phyloP scores from a whole-genome alignment of 2,888 invertebrate species.

The Torymus tubicola region DNA sequence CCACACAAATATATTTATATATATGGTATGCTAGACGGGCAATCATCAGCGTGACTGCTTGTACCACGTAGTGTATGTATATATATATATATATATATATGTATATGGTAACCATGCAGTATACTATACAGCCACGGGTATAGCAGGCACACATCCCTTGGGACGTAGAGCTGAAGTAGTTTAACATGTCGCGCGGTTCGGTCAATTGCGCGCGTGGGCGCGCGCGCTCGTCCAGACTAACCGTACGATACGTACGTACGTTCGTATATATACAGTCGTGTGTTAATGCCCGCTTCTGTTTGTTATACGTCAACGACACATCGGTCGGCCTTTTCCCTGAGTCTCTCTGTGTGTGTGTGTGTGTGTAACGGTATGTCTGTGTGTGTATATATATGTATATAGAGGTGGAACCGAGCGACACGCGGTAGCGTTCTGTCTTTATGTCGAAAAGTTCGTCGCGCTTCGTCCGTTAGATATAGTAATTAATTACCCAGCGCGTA shows the following conservation, averaged over 20 bases:
- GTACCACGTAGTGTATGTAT: neutral
- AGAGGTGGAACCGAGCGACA: neutral
- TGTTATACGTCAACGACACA: conserved; percentile 43
- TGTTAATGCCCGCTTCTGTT: conserved; percentile 36
- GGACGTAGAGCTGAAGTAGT: conserved; percentile 46
- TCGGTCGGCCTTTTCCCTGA: conserved; percentile 23
- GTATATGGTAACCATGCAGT: too few species aligned
- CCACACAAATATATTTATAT: too few species aligned
- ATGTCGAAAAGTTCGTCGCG: conserved; percentile 3
- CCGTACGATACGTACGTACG: too few species aligned
- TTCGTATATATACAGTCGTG: conserved; percentile 3
- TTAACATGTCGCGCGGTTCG: conserved; percentile 56
- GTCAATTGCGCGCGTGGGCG: conserved; percentile 53
- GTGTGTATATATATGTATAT: too few species aligned
- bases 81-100: too few species aligned
- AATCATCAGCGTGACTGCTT: conserved; percentile 38
- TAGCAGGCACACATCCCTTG: conserved; percentile 28
- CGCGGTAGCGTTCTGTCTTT: conserved; percentile 2
- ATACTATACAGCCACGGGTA: too few species aligned
- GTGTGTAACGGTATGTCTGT: too few species aligned
- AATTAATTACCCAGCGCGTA: conserved; percentile 40
- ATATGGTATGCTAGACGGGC: conserved; percentile 4
- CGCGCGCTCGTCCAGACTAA: too few species aligned
- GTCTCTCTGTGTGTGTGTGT: too few species aligned
- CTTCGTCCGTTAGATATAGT: conserved; percentile 14